Conservation (phyloP, 2,888 invertebrate genomes). For the Sialis lutaria region DNA sequence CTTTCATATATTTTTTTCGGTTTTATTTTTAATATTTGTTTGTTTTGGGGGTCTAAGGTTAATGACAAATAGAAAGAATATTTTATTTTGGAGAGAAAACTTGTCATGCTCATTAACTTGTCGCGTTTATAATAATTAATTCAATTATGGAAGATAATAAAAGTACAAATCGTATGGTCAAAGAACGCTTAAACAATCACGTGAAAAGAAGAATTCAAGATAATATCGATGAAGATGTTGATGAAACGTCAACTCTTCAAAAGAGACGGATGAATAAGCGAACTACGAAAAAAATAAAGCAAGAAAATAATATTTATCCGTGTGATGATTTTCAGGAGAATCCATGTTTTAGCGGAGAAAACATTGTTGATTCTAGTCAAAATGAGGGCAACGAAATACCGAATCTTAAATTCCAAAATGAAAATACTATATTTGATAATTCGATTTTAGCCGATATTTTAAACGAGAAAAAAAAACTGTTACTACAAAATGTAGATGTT, state of each 20-base stretch:
- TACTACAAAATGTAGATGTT: slow-evolving; percentile 11
- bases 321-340: not conserved
- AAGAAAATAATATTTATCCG: slow-evolving; percentile 2
- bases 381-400: not conserved
- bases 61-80: no score
- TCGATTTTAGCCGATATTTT: slow-evolving; percentile 15
- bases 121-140: no score
- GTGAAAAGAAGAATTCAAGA: slow-evolving; percentile 5
- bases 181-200: slow-evolving; percentile 5
- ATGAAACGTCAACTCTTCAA: not conserved
- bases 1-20: no score
- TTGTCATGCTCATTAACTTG: no score
- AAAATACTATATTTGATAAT: slow-evolving; percentile 12
- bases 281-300: slow-evolving; percentile 1
- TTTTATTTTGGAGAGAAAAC: no score
- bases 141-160: not conserved
- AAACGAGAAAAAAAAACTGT: slow-evolving; percentile 15
- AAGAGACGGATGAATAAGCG: not conserved
- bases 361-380: not conserved
- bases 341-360: not conserved
- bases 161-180: slow-evolving; percentile 1
- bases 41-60: no score
- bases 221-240: not conserved
- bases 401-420: slow-evolving; percentile 3
- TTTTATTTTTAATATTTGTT: no score